These are phyloP conservation scores for Dorcus parallelipipedus DNA, from an alignment of 2,888 invertebrate genomes.

Conservation along the genomic window DNA sequence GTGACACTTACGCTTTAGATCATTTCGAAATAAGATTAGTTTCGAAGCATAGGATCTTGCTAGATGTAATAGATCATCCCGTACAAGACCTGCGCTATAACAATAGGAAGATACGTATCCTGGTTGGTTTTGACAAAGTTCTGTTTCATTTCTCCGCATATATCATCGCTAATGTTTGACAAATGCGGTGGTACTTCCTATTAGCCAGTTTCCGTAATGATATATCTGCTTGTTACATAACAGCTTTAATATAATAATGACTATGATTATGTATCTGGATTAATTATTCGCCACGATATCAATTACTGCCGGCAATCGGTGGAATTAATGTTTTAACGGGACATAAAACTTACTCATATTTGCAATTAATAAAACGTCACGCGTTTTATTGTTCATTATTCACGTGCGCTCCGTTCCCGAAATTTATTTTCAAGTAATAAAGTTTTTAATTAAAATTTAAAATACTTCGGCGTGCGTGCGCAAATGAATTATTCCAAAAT, in stretches of 20 bases:
- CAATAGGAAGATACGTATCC: no score
- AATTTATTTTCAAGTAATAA: conserved; percentile 7
- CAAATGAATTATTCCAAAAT: conserved; percentile 6
- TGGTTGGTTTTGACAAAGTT: background rate
- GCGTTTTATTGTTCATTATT: conserved; percentile 8
- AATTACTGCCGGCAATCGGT: conserved; percentile 16
- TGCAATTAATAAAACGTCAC: conserved; percentile 9
- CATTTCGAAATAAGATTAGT: no score
- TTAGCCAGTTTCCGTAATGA: conserved; percentile 16
- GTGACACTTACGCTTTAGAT: no score
- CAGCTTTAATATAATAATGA: conserved; percentile 5
- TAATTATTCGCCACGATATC: conserved; percentile 21
- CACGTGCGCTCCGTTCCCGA: background rate
- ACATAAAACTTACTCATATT: conserved; percentile 10
- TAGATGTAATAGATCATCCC: no score
- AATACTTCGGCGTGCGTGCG: conserved; percentile 1
- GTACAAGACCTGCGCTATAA: no score
- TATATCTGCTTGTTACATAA: conserved; percentile 14
- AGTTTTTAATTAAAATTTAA: conserved; percentile 11
- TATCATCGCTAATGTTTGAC: conserved; percentile 12
- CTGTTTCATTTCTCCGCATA: background rate
- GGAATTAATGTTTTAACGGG: conserved; percentile 14
- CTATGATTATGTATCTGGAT: conserved; percentile 13
- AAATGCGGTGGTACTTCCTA: conserved; percentile 12
- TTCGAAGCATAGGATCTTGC: no score